These are phyloP conservation scores for Oryzias javanicus DNA, from an alignment of 2,113 vertebrate species.

Conservation along the genomic window DNA sequence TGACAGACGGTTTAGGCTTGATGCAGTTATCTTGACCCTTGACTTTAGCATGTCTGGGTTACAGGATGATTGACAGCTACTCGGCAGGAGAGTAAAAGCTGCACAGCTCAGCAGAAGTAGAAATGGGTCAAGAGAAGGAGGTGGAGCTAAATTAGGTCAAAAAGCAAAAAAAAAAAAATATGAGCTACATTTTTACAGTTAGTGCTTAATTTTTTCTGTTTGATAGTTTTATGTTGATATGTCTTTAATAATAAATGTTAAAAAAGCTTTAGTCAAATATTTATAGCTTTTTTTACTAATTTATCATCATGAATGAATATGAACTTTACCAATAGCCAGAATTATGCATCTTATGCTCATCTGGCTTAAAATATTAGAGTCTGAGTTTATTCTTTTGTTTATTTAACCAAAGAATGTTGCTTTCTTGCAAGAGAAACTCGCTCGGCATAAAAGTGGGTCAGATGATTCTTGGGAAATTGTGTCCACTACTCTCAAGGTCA, in stretches of 20 bases:
- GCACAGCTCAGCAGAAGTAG: constrained; percentile 11
- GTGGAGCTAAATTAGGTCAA: background rate
- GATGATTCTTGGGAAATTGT: constrained; percentile 32
- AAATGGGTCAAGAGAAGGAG: constrained; percentile 1
- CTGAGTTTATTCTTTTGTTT: constrained; percentile 36
- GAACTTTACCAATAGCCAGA: constrained; percentile 7
- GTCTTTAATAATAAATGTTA: no score
- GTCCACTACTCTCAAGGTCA: constrained; percentile 22
- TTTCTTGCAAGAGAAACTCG: constrained; percentile 37
- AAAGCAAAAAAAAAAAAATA: background rate
- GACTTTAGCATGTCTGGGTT: constrained; percentile 4
- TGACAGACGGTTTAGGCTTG: background rate
- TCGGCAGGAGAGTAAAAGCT: background rate
- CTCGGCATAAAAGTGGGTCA: constrained; percentile 49
- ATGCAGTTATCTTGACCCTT: constrained; percentile 24
- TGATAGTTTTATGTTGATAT: no score
- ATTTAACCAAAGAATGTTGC: constrained; percentile 27
- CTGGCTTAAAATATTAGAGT: constrained; percentile 31
- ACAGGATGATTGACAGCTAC: constrained; percentile 25
- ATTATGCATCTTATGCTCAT: constrained; percentile 16
- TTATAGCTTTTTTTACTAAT: background rate
- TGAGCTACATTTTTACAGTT: background rate
- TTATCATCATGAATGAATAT: constrained; percentile 3
- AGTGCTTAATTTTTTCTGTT: no score
- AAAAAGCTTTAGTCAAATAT: no score